Evolutionary conservation across 2,113 vertebrate genomes (phyloP).

Genomic region (Vidua macroura): DNA sequence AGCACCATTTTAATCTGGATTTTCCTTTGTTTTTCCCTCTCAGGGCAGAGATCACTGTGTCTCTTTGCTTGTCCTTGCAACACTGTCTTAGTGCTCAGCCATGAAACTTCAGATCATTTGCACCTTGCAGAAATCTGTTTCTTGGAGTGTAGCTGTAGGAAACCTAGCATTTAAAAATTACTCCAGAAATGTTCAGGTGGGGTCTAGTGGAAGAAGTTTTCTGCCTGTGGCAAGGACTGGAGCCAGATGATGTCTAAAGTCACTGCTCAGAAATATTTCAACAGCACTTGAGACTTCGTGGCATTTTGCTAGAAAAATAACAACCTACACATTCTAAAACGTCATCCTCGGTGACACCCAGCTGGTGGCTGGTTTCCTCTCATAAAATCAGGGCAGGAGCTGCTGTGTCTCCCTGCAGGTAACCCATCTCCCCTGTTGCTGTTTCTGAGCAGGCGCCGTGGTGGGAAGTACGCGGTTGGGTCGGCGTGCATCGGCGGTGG

Average conservation of each 20-base stretch:
- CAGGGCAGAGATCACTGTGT: background rate
- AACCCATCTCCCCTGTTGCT: background rate
- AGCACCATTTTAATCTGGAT: background rate
- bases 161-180: background rate
- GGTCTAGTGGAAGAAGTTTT: background rate
- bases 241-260: background rate
- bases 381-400: background rate
- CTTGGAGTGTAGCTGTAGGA: background rate
- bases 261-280: background rate
- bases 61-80: background rate
- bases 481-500: constrained; percentile 97
- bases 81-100: background rate
- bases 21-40: background rate
- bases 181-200: background rate
- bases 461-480: constrained; percentile 88
- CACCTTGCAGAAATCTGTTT: background rate
- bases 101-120: background rate
- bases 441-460: constrained; percentile 78
- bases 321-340: accelerated
- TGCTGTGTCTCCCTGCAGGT: background rate
- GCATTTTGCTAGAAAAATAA: background rate
- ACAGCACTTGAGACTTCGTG: background rate
- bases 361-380: background rate
- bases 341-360: accelerated
- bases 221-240: background rate